These are phyloP conservation scores for Crax fasciolata DNA, from an alignment of 2,797 vertebrate genomes.

Conservation along the genomic window DNA sequence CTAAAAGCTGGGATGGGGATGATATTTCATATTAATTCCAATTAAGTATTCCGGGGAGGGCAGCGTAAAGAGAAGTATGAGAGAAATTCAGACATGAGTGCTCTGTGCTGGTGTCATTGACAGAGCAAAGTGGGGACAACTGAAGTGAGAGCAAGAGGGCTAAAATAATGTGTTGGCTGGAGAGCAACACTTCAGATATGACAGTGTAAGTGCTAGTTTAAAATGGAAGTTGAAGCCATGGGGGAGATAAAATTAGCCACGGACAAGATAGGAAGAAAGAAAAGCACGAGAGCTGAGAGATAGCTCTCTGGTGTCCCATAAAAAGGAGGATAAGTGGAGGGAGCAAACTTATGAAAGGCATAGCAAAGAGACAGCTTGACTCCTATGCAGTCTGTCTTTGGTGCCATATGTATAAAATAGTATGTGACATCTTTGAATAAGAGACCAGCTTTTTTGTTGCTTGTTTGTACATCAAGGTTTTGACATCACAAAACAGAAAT, in stretches of 20 bases:
- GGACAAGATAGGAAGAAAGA: slow-evolving; percentile 48
- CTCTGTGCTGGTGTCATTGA: slow-evolving; percentile 41
- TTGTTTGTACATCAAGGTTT: slow-evolving; percentile 21
- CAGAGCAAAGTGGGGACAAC: slow-evolving; percentile 3
- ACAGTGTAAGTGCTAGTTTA: slow-evolving; percentile 51
- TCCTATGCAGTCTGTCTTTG: neutral
- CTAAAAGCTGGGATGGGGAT: neutral
- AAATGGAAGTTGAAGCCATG: slow-evolving; percentile 65
- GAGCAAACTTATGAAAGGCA: slow-evolving; percentile 60
- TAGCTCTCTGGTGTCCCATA: slow-evolving; percentile 61
- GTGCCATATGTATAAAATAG: neutral
- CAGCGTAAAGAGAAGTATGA: neutral
- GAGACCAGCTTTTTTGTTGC: neutral
- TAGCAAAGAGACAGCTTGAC: slow-evolving; percentile 50
- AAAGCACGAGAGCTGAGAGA: slow-evolving; percentile 33
- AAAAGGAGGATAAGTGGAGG: slow-evolving; percentile 38
- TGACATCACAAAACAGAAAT: neutral
- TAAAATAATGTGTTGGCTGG: slow-evolving; percentile 66
- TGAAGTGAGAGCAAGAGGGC: slow-evolving; percentile 41
- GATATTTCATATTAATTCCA: slow-evolving; percentile 41
- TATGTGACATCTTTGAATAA: neutral
- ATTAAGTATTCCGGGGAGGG: slow-evolving; percentile 29
- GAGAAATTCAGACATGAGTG: slow-evolving; percentile 25
- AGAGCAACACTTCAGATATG: slow-evolving; percentile 54
- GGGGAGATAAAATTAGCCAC: slow-evolving; percentile 71